Evolutionary conservation across 2,113 vertebrate species (phyloP), one percentile per base, ranked within the genome.

Genomic region (Melanostigma gelatinosum): DNA sequence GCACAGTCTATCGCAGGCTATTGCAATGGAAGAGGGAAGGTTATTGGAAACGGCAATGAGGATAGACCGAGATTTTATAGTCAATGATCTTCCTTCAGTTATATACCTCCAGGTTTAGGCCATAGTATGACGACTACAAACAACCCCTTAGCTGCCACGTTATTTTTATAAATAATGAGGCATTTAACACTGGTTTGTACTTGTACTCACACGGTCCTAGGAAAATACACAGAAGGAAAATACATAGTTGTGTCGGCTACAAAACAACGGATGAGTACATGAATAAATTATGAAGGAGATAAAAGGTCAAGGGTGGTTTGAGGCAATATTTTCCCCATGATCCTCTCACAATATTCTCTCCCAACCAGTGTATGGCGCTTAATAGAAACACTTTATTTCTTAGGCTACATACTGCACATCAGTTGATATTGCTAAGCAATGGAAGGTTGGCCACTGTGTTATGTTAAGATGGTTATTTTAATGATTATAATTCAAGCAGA

Each of bases 391-490:
- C 61, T 83, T 75, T 76, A 74, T 84, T 89, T 84, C 65, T 40
- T 70, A 64, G 27, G 57, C 27, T 18, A 60, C 27, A 76, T 54
- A 58, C 62, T 72, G 70, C 78, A 82, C 74, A 84, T 80, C 73
- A 81, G 63, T 77, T 80, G 69, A 79, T 83, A 88, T 72, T 80
- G 72, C 60, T 76, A 80, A 87, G 80, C 72, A 85, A 85, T 77
- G 70, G 74, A 85, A 77, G 83, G 84, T 76, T 52, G 52, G 67
- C 82, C 74, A 57, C 71, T 83, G 22, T 22, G 18, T 64, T 74
- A 90, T 52, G 85, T 89, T 85, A 71, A 87, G 92, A 93, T 93
- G 48, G 77, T 89, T 77, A 84, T 89, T 90, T 48, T 76, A 80
- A 79, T 83, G 69, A 88, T 84, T 74, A 78, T 82, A 88, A 88